Conservation (phyloP, 2,888 invertebrate genomes). For the Nomada hirtipes region DNA sequence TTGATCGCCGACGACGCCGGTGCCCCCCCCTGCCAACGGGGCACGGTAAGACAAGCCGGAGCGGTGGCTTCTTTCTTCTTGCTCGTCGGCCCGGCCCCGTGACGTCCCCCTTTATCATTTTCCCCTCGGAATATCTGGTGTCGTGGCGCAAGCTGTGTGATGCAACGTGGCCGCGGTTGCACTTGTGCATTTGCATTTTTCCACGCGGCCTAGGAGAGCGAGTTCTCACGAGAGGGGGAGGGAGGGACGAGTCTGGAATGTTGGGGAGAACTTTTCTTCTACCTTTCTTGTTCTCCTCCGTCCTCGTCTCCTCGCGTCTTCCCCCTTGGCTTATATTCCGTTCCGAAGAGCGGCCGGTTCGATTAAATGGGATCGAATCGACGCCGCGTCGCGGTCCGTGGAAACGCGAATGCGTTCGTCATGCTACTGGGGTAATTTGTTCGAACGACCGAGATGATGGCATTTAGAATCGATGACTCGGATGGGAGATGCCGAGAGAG, state of each 20-base stretch:
- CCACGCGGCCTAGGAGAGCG: slow-evolving; percentile 10
- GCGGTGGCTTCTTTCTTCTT: neutral
- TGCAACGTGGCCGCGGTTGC: slow-evolving; percentile 46
- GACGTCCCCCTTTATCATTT: slow-evolving; percentile 18
- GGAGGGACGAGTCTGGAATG: neutral
- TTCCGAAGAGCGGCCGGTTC: neutral
- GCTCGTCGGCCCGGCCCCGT: neutral
- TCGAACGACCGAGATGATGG: neutral
- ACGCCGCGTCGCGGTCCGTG: neutral
- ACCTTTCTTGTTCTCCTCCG: neutral
- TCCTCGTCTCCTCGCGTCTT: neutral
- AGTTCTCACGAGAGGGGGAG: slow-evolving; percentile 38
- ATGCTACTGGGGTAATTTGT: slow-evolving; percentile 7
- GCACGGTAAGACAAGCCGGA: slow-evolving; percentile 27
- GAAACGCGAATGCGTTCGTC: slow-evolving; percentile 1
- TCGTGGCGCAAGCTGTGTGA: slow-evolving; percentile 41
- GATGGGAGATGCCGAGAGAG: neutral
- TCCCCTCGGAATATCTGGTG: slow-evolving; percentile 50
- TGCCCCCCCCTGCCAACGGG: neutral
- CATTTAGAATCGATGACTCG: slow-evolving; percentile 20
- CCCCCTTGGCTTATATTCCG: neutral
- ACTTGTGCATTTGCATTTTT: slow-evolving; percentile 47
- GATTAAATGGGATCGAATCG: slow-evolving; percentile 25
- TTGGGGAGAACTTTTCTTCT: neutral
- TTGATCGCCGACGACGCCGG: neutral